These are phyloP conservation scores for Eilema caniola DNA, from an alignment of 2,888 invertebrate genomes.

Conservation along the genomic window DNA sequence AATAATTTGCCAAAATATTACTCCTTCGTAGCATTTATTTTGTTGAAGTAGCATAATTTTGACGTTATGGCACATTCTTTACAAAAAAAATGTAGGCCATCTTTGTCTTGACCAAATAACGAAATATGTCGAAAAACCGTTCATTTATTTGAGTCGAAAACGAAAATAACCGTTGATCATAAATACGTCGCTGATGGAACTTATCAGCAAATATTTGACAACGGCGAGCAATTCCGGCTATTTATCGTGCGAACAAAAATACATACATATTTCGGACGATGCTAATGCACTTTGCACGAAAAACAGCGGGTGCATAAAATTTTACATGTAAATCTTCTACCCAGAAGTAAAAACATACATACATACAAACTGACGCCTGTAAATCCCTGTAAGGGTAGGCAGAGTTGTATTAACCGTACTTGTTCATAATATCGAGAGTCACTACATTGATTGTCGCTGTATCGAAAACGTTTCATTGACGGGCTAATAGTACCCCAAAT, in stretches of 20 bases:
- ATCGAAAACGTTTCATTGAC: too few species aligned
- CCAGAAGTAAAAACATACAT: background rate
- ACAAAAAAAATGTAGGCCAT: constrained; percentile 4
- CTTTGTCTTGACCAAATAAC: constrained; percentile 20
- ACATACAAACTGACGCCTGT: too few species aligned
- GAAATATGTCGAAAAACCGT: constrained; percentile 9
- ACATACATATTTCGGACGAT: constrained; percentile 71
- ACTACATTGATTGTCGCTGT: too few species aligned
- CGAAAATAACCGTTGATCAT: constrained; percentile 50
- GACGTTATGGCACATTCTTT: background rate
- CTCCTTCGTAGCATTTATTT: too few species aligned
- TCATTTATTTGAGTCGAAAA: constrained; percentile 14
- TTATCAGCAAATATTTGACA: constrained; percentile 65
- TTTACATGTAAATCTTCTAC: background rate
- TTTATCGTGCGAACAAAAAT: constrained; percentile 73
- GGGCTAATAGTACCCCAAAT: too few species aligned
- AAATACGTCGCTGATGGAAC: constrained; percentile 55
- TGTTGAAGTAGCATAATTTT: background rate
- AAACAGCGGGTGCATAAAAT: constrained; percentile 10
- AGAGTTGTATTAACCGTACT: too few species aligned
- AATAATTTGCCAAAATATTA: too few species aligned
- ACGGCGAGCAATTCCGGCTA: constrained; percentile 65
- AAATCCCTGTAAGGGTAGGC: too few species aligned
- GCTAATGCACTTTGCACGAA: constrained; percentile 74
- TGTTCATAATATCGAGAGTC: too few species aligned